Base-by-base conservation (phyloP, 2,797 vertebrate species). In the Merluccius polli region DNA sequence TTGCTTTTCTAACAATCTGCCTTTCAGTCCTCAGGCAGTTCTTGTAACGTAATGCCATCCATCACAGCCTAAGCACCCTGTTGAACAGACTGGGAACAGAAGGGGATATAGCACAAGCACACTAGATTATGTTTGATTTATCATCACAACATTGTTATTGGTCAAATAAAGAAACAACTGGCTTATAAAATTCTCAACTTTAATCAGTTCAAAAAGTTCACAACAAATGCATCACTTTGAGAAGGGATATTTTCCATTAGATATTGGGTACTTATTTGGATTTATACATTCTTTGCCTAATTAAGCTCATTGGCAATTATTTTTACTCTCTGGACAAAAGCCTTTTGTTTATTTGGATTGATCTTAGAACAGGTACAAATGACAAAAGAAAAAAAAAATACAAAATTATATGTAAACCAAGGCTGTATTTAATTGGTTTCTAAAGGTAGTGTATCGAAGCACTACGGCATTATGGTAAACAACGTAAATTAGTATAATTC, bases 401-500 rank as follows among this genome's bases (percentile, higher is more conserved):
- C 85, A 92, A 93, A 94, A 93, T 93, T 94, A 96, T 97, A 97
- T 97, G 96, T 99, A 98, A 98, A 98, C 97, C 93, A 95, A 94
- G 93, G 95, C 95, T 87, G 38, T 85, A 85, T 83, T 85, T 87
- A 33, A 82, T 87, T 92, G 93, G 95, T 95, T 96, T 98, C 96
- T 95, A 94, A 94, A 80, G 78, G 96, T 97, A 97, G 96, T 96
- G 96, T 96, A 94, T 94, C 95, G 95, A 94, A 95, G 94, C 97
- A 98, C 97, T 97, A 97, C 95, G 94, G 94, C 10, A 65, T 65
- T 93, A 95, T 94, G 95, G 97, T 97, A 98, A 97, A 98, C 96
- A 95, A 97, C 95, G 96, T 96, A 96, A 96, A 97, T 98, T 96
- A 98, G 96, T 96, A 96, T 94, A 96, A 95, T 94, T 96, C 92